Conservation (phyloP, 2,888 invertebrate species). For the Cheilosia vernalis region DNA sequence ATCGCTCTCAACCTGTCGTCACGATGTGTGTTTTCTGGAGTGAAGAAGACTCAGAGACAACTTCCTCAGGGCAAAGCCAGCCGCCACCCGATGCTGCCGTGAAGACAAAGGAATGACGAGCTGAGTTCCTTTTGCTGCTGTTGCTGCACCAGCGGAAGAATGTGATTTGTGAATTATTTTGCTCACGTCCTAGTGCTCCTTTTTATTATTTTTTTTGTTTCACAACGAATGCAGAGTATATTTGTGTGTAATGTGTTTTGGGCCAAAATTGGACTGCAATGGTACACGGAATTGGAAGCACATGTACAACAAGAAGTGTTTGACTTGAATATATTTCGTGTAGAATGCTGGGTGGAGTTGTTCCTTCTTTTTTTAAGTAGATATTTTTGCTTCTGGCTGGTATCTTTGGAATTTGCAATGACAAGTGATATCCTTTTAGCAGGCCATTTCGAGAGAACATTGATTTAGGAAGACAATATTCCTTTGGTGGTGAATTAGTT, state of each 20-base stretch:
- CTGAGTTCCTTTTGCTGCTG: slow-evolving; percentile 25
- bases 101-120: slow-evolving; percentile 63
- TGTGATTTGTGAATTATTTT: slow-evolving; percentile 74
- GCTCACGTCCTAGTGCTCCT: slow-evolving; percentile 66
- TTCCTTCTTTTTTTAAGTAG: background rate
- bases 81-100: slow-evolving; percentile 10
- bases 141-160: slow-evolving; percentile 51
- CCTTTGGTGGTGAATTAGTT: slow-evolving; percentile 55
- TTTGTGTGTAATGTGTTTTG: slow-evolving; percentile 33
- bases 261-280: slow-evolving; percentile 57
- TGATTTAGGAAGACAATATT: slow-evolving; percentile 58
- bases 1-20: slow-evolving; percentile 54
- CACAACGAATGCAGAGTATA: slow-evolving; percentile 22
- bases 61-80: slow-evolving; percentile 61
- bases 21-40: slow-evolving; percentile 58
- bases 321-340: slow-evolving; percentile 47
- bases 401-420: slow-evolving; percentile 66
- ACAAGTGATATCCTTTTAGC: slow-evolving; percentile 73
- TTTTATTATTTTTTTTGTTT: slow-evolving; percentile 21
- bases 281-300: slow-evolving; percentile 48
- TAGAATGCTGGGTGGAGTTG: slow-evolving; percentile 11
- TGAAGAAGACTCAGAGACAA: slow-evolving; percentile 58
- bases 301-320: slow-evolving; percentile 64
- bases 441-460: slow-evolving; percentile 39
- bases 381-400: slow-evolving; percentile 3